Conservation (phyloP, 2,888 invertebrate species). For the Sturmia bella region DNA sequence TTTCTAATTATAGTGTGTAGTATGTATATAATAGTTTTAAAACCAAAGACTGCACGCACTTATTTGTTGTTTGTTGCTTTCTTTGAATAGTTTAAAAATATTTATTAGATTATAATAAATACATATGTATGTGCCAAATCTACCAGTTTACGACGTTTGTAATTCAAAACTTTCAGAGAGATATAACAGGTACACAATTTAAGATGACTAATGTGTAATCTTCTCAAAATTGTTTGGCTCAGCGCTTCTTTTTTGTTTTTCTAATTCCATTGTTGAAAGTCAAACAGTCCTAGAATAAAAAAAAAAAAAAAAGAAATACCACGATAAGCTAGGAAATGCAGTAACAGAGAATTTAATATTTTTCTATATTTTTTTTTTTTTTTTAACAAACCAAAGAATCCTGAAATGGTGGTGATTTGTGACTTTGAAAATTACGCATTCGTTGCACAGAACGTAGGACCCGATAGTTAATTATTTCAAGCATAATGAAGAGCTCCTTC, state of each 20-base stretch:
- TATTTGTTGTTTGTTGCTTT: slow-evolving; percentile 21
- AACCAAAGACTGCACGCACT: slow-evolving; percentile 20
- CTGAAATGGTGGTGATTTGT: no score
- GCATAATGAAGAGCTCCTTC: no score
- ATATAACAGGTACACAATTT: not conserved
- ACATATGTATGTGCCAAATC: slow-evolving; percentile 3
- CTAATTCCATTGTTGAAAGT: not conserved
- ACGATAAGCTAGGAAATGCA: no score
- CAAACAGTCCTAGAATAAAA: slow-evolving; percentile 1
- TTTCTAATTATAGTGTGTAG: slow-evolving; percentile 34
- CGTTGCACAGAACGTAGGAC: no score
- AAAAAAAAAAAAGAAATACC: not conserved
- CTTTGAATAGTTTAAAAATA: slow-evolving; percentile 1
- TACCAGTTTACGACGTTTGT: not conserved
- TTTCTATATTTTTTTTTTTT: no score
- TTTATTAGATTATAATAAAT: not conserved
- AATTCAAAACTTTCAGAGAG: not conserved
- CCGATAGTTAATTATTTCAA: no score
- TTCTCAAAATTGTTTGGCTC: not conserved
- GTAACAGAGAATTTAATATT: no score
- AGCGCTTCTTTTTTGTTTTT: not conserved
- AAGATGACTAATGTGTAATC: not conserved
- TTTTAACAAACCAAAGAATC: no score
- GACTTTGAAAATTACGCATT: no score
- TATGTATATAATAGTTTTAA: slow-evolving; percentile 34